A percentile compares a stretch with the other conserved stretches of the same genome.
phyloP scores from a whole-genome alignment of 1,140 invertebrate genomes.

The Drosophila mojavensis region DNA sequence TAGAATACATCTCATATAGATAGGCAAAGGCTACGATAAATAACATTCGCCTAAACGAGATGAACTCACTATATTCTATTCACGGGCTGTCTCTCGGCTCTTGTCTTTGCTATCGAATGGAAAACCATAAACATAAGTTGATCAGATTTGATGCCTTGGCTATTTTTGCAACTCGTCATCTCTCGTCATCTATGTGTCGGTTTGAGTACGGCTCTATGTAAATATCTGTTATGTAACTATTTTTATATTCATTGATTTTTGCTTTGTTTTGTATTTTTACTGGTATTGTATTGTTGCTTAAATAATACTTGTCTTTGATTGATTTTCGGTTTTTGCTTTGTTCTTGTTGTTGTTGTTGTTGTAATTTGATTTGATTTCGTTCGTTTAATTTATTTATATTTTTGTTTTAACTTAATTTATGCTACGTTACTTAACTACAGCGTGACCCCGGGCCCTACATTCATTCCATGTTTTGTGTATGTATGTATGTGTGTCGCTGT shows the following conservation, averaged over 20 bases:
- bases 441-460: conserved; percentile 27
- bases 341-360: conserved; percentile 20
- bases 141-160: conserved; percentile 26
- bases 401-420: conserved; percentile 53
- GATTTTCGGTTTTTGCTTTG: conserved; percentile 77
- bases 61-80: background rate
- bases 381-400: conserved; percentile 2
- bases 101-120: too few relatives aligned
- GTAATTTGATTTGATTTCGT: conserved; percentile 55
- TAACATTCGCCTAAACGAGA: conserved; percentile 21
- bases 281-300: conserved; percentile 72
- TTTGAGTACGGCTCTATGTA: conserved; percentile 35
- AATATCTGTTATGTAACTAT: conserved; percentile 35
- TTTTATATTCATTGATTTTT: conserved; percentile 59
- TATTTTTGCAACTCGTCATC: background rate
- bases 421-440: conserved; percentile 49
- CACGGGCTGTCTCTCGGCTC: background rate
- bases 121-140: conserved; percentile 1
- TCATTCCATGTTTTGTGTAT: conserved; percentile 17
- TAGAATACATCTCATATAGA: conserved; percentile 29
- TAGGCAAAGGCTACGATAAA: conserved; percentile 26
- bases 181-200: background rate
- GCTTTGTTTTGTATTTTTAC: conserved; percentile 22
- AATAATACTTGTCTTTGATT: conserved; percentile 84
- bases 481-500: conserved; percentile 8